Conservation (phyloP, 2,888 invertebrate genomes). For the Rhimphoctona megacephalus region DNA sequence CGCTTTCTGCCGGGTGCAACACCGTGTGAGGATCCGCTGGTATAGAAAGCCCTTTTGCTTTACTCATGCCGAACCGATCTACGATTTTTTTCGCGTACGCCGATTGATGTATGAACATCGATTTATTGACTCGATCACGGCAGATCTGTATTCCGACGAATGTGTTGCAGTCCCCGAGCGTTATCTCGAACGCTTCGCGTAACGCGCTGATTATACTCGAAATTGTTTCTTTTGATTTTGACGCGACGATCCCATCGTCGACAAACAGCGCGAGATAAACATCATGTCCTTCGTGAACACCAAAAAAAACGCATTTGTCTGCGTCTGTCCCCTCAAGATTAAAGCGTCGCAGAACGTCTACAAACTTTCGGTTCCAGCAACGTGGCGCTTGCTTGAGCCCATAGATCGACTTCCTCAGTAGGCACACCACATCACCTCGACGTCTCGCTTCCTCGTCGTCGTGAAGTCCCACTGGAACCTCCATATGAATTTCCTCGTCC, state of each 20-base stretch:
- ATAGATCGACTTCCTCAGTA: constrained; percentile 24
- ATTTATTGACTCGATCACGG: constrained; percentile 9
- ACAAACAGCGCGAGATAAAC: constrained; percentile 52
- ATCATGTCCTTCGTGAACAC: neutral
- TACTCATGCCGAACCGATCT: constrained; percentile 5
- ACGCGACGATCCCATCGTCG: constrained; percentile 46
- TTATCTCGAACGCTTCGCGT: constrained; percentile 15
- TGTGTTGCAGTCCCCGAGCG: constrained; percentile 16
- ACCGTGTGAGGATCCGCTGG: neutral
- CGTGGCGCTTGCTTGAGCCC: constrained; percentile 43
- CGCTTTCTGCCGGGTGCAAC: neutral
- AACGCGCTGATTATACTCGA: neutral
- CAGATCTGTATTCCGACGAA: constrained; percentile 40
- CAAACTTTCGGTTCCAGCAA: constrained; percentile 30
- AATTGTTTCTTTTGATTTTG: neutral
- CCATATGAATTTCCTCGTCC: constrained; percentile 9
- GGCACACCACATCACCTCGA: constrained; percentile 8
- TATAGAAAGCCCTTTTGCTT: neutral
- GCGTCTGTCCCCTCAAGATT: constrained; percentile 4
- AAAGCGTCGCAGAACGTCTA: constrained; percentile 8
- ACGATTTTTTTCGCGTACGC: constrained; percentile 9
- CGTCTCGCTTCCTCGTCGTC: neutral
- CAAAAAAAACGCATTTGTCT: constrained; percentile 31
- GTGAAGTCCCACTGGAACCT: constrained; percentile 29
- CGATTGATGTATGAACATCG: constrained; percentile 6